Evolutionary conservation across 2,888 invertebrate species (phyloP).

Genomic region (Leptopilina myrica): DNA sequence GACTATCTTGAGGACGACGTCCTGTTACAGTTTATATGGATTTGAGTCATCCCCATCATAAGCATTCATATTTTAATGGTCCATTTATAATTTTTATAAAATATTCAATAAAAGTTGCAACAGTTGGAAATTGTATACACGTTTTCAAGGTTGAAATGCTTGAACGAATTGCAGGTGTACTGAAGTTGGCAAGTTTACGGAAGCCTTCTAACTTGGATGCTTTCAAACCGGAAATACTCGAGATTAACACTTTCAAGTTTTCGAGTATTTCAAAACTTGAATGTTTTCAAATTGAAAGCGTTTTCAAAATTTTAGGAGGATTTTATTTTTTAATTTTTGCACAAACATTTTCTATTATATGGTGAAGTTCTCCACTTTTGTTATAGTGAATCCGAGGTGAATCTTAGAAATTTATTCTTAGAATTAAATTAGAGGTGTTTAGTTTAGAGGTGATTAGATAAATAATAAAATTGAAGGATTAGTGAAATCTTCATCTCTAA

Average conservation of each 20-base stretch:
- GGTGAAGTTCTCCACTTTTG: too few species aligned
- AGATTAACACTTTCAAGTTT: slow-evolving; percentile 24
- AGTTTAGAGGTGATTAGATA: too few species aligned
- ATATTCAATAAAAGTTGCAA: not conserved
- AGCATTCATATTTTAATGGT: not conserved
- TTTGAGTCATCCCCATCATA: not conserved
- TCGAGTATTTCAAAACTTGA: slow-evolving; percentile 8
- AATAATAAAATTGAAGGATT: too few species aligned
- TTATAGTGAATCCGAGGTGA: too few species aligned
- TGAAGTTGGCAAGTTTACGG: slow-evolving; percentile 17
- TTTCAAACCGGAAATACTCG: slow-evolving; percentile 19
- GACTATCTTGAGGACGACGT: slow-evolving; percentile 16
- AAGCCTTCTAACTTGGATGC: slow-evolving; percentile 16
- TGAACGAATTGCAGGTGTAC: not conserved
- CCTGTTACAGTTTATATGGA: not conserved
- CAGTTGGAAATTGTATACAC: not conserved
- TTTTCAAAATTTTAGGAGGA: not conserved
- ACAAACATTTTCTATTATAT: not conserved
- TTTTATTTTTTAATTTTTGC: not conserved
- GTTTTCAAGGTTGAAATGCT: slow-evolving; percentile 30
- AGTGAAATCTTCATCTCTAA: not conserved
- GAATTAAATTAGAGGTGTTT: too few species aligned
- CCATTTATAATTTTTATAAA: not conserved
- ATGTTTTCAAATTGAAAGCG: slow-evolving; percentile 19
- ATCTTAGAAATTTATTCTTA: too few species aligned